Percentiles rank a stretch among this genome's conserved stretches.
These are phyloP conservation scores for Tetragonula clypearis DNA, from an alignment of 1,140 invertebrate species.

Conservation along the genomic window DNA sequence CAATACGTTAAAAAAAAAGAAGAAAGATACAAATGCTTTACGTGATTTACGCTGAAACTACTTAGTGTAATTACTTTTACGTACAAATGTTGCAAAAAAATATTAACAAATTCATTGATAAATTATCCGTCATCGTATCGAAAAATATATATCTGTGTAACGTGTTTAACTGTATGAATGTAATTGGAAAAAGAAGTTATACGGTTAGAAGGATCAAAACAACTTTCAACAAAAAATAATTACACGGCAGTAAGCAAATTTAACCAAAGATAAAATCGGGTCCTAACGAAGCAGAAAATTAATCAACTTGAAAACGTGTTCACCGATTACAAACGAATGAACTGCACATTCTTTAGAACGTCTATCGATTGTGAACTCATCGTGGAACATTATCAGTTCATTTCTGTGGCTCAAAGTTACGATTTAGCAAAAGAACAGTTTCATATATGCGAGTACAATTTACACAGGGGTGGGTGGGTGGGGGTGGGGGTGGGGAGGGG, in stretches of 20 bases:
- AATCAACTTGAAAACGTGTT: conserved; percentile 30
- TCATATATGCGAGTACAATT: neutral
- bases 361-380: conserved; percentile 54
- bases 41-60: neutral
- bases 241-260: neutral
- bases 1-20: neutral
- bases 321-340: conserved; percentile 19
- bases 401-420: conserved; percentile 19
- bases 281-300: neutral
- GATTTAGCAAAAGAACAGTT: neutral
- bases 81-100: neutral
- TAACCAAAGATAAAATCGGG: neutral
- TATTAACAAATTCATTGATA: neutral
- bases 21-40: neutral
- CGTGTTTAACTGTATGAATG: conserved; percentile 5
- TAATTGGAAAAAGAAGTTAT: neutral
- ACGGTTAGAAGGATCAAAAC: conserved; percentile 41
- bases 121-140: neutral
- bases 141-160: neutral
- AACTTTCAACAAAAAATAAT: conserved; percentile 13
- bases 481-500: too few species aligned
- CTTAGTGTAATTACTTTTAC: neutral
- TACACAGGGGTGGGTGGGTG: neutral
- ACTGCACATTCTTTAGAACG: conserved; percentile 29
- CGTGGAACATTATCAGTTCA: conserved; percentile 12